Base-by-base conservation (phyloP, 2,888 invertebrate genomes). In the Mesorhabditis spiculigera region DNA sequence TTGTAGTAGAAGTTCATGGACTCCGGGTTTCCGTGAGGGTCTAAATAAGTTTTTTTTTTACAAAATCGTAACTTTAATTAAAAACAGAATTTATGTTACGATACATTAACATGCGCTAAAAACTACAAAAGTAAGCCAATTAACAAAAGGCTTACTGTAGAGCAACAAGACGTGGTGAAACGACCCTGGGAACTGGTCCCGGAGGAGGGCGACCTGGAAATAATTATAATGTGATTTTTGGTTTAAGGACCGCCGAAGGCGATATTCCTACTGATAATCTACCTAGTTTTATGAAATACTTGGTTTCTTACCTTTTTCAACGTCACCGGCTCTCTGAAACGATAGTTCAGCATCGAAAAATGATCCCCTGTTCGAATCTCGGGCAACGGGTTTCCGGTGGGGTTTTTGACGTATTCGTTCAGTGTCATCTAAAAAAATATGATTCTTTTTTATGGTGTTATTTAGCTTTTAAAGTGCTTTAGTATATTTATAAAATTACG, bases 1-100 rank as follows among this genome's bases (percentile, higher is more conserved):
- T 81, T 81, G 71, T 81, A 81, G 68, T 81, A 81, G 44, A 81
- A 68, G 61, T 81, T 78, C 79, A 81, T 79, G 4, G 81, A 75
- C 62, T 81, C 81, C 16, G 81, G 81, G 65, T 81, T 81, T 8
- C 81, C 81, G 67, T 81, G 81, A 8, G 81, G 81, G 66, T 81
- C 80, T 80, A 65, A 70, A 75, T 28, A 3, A 28, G 1, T 28
- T 28, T n/a, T n/a, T n/a, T n/a, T n/a, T n/a, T n/a, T n/a, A n/a
- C n/a, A n/a, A n/a, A n/a, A n/a, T 28, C 28, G 28, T 28, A 28
- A 28, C 28, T 3, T 1, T 28, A 3, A 28, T 28, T 28, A 28
- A 28, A 28, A 28, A 28, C 28, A 28, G 28, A 3, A 28, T 28
- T 3, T 28, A 28, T 28, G 1, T 28, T 28, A n/a, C n/a, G 28